Conservation (phyloP, 2,113 vertebrate species). For the Suncus etruscus region DNA sequence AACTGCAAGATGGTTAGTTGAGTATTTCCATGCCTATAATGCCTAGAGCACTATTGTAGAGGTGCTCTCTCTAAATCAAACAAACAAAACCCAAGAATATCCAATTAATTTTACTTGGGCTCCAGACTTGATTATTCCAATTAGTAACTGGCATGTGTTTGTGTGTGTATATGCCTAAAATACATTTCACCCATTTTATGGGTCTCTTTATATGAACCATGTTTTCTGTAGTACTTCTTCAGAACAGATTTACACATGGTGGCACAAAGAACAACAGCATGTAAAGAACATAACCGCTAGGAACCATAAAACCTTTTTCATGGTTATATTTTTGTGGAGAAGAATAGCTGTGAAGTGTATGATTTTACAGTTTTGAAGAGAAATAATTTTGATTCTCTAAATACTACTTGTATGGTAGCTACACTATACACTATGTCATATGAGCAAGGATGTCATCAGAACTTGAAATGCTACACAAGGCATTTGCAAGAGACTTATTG, state of each 20-base stretch:
- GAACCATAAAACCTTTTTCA: not conserved
- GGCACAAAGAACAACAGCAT: not conserved
- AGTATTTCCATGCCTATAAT: too few relatives aligned
- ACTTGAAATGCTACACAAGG: accelerated
- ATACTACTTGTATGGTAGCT: not conserved
- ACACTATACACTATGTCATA: not conserved
- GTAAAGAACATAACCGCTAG: not conserved
- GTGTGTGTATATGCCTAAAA: not conserved
- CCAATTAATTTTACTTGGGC: not conserved
- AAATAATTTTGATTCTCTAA: not conserved
- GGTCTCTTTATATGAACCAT: too few relatives aligned
- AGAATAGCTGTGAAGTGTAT: not conserved
- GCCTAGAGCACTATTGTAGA: too few relatives aligned
- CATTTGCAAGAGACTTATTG: not conserved
- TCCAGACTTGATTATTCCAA: not conserved
- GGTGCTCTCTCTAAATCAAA: too few relatives aligned
- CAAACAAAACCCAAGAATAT: too few relatives aligned
- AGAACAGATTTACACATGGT: not conserved
- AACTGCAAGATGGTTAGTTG: too few relatives aligned
- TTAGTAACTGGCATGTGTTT: not conserved
- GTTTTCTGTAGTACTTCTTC: not conserved
- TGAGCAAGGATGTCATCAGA: not conserved
- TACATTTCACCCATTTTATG: not conserved
- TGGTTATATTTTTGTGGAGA: not conserved
- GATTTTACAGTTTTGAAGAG: not conserved